Conservation (phyloP, 2,888 invertebrate genomes). For the Ormyrus nitidulus region DNA sequence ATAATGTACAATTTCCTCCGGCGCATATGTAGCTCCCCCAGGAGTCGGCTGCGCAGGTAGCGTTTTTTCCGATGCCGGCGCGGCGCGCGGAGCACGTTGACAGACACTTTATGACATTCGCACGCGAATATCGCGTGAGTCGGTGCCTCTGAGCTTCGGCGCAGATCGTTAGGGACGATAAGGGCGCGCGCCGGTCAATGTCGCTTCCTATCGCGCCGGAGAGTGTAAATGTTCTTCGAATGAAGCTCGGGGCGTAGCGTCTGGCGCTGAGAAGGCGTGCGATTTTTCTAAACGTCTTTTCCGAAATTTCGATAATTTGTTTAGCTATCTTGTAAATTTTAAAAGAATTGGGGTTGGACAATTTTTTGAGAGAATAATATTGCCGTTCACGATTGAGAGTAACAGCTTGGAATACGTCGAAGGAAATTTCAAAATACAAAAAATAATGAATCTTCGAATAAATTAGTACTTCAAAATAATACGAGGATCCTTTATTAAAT, state of each 20-base stretch:
- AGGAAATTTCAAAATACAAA: too few relatives aligned
- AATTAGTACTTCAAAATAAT: too few relatives aligned
- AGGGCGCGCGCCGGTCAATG: constrained; percentile 22
- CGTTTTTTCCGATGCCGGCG: not conserved
- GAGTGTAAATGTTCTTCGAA: constrained; percentile 18
- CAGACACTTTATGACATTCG: constrained; percentile 48
- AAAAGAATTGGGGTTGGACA: too few relatives aligned
- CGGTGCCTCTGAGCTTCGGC: constrained; percentile 6
- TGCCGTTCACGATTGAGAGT: too few relatives aligned
- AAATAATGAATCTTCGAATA: too few relatives aligned
- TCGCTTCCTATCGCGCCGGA: constrained; percentile 5
- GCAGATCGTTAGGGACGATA: constrained; percentile 26
- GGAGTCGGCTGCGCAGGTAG: constrained; percentile 2
- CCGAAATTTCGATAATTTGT: too few relatives aligned
- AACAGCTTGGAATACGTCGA: too few relatives aligned
- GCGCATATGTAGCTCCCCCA: constrained; percentile 1
- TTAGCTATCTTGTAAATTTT: too few relatives aligned
- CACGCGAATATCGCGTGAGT: constrained; percentile 27
- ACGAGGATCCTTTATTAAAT: too few relatives aligned
- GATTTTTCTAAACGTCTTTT: too few relatives aligned
- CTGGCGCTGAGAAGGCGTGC: too few relatives aligned
- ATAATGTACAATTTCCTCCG: constrained; percentile 42
- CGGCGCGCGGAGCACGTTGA: not conserved
- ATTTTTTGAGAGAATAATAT: too few relatives aligned
- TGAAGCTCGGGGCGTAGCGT: not conserved